Conservation (phyloP, 92 coral and sea anemone genomes). For the Phymanthus crucifer region DNA sequence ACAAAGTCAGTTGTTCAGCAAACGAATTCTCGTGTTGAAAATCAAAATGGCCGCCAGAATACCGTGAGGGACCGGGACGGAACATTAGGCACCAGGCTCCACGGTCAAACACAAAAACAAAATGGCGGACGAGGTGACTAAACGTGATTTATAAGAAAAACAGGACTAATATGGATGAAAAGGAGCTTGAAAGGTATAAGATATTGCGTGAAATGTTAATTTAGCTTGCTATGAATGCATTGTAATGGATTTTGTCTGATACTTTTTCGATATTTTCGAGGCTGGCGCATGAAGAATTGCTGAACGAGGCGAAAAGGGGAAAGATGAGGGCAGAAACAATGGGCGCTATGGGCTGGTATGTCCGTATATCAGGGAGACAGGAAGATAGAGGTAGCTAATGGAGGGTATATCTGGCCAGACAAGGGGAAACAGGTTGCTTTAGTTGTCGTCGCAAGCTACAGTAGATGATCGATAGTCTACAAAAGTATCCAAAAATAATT, state of each 20-base stretch:
- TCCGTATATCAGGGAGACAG: background rate
- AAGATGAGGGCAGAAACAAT: conserved; percentile 87
- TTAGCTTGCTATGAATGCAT: background rate
- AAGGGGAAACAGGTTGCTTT: too few relatives aligned
- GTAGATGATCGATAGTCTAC: too few relatives aligned
- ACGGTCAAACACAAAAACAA: conserved; percentile 22
- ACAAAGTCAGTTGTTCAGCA: background rate
- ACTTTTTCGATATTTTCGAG: conserved; percentile 31
- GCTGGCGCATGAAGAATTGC: conserved; percentile 86
- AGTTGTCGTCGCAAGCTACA: too few relatives aligned
- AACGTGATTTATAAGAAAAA: background rate
- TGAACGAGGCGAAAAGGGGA: conserved; percentile 84
- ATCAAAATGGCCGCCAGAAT: conserved; percentile 46
- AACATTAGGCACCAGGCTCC: conserved; percentile 17
- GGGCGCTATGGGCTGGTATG: conserved; percentile 94
- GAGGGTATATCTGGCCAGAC: background rate
- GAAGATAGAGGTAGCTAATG: too few relatives aligned
- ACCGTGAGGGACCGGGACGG: conserved; percentile 27
- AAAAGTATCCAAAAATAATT: too few relatives aligned
- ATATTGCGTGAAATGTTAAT: background rate
- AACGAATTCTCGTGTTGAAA: background rate
- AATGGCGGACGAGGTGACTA: conserved; percentile 24
- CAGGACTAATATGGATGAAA: conserved; percentile 45
- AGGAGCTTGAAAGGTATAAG: conserved; percentile 67
- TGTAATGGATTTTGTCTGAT: background rate